Conservation (phyloP, 2,797 vertebrate species). For the Sebastes umbrosus region DNA sequence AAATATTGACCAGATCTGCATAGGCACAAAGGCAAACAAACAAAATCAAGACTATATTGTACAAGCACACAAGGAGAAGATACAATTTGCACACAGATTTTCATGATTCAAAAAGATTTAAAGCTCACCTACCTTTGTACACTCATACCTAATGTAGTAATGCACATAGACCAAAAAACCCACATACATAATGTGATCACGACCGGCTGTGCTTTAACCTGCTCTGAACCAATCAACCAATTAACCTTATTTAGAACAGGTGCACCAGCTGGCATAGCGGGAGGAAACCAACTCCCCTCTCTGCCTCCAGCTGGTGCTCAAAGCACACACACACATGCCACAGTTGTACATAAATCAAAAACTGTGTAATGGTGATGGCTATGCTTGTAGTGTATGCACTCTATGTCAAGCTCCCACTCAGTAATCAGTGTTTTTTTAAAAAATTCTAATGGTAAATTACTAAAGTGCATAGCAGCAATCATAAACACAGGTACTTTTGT, state of each 20-base stretch:
- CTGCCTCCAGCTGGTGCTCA: slow-evolving; percentile 60
- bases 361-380: background rate
- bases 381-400: background rate
- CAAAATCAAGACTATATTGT: background rate
- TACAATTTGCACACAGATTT: background rate
- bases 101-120: background rate
- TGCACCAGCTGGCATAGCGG: slow-evolving; percentile 59
- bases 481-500: background rate
- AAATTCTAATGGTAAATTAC: slow-evolving; percentile 4
- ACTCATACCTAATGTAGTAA: background rate
- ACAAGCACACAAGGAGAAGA: background rate
- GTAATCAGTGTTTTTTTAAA: slow-evolving; percentile 23
- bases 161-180: background rate
- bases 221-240: slow-evolving; percentile 60
- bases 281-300: slow-evolving; percentile 18
- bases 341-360: slow-evolving; percentile 27
- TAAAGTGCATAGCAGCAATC: background rate
- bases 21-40: background rate
- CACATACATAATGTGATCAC: slow-evolving; percentile 14
- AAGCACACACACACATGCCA: slow-evolving; percentile 9
- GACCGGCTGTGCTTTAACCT: slow-evolving; percentile 54
- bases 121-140: background rate
- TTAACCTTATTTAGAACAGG: slow-evolving; percentile 63
- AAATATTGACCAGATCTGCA: background rate
- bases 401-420: slow-evolving; percentile 19